Conservation (phyloP, 2,888 invertebrate genomes). For the Parnassius orleans region DNA sequence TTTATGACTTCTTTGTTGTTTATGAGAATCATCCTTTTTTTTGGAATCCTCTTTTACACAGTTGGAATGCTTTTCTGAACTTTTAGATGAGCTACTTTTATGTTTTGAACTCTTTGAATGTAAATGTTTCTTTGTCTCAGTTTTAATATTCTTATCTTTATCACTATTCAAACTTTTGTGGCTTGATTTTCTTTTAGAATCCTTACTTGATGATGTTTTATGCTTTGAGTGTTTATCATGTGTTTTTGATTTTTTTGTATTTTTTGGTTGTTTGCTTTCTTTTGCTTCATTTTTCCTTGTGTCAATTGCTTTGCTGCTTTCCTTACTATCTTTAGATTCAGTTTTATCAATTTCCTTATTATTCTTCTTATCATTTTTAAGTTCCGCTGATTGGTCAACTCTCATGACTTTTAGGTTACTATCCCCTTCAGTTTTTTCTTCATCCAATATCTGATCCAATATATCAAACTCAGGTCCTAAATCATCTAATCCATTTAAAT, state of each 20-base stretch:
- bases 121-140: slow-evolving; percentile 48
- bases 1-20: slow-evolving; percentile 45
- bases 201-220: slow-evolving; percentile 37
- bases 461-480: slow-evolving; percentile 76
- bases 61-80: slow-evolving; percentile 40
- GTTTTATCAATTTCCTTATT: slow-evolving; percentile 36
- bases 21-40: slow-evolving; percentile 37
- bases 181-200: slow-evolving; percentile 50
- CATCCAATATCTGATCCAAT: slow-evolving; percentile 74
- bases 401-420: slow-evolving; percentile 24
- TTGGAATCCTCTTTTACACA: slow-evolving; percentile 45
- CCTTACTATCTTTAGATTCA: slow-evolving; percentile 28
- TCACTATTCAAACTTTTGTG: slow-evolving; percentile 60
- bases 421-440: slow-evolving; percentile 52
- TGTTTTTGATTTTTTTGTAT: slow-evolving; percentile 42
- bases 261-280: slow-evolving; percentile 40
- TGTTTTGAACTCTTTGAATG: slow-evolving; percentile 46
- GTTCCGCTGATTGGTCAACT: slow-evolving; percentile 33
- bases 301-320: too few relatives aligned
- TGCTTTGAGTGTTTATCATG: slow-evolving; percentile 46
- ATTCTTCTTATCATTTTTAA: slow-evolving; percentile 31
- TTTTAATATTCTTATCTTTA: slow-evolving; percentile 49
- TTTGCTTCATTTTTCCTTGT: slow-evolving; percentile 35
- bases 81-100: slow-evolving; percentile 35
- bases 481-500: slow-evolving; percentile 70